Base-by-base conservation (phyloP, 2,797 vertebrate species). In the Ctenosaura bakeri region DNA sequence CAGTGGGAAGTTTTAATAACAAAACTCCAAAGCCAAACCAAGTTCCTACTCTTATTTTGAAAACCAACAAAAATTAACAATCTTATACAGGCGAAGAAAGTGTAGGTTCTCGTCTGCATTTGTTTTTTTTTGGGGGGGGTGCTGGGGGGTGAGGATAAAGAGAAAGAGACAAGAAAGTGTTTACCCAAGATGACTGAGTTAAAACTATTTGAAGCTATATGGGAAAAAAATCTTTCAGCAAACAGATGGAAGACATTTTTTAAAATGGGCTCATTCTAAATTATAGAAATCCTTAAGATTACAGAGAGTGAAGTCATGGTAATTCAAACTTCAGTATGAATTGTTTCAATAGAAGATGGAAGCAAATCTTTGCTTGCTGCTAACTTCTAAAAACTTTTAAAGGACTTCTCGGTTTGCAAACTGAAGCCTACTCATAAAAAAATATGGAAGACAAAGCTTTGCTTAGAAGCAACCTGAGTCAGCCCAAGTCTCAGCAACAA, bases 1-100 rank as follows among this genome's bases (percentile, higher is more conserved):
- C 91, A 91, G 74, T 42, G 54, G 93, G 94, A 88, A 88, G 82
- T 94, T 88, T 90, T 90, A 92, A 88, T 79, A 85, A 93, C 46
- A 71, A 89, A 84, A 94, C 86, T 93, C 87, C 62, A 81, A 87
- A 79, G 66, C 87, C 64, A 79, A 86, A 56, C 0, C 86, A 93
- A 83, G 26, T 62, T 73, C 69, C 26, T 59, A 29, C 32, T 24
- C 69, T 24, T 46, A 5, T 38, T 35, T 77, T 64, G 26, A 69
- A 42, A n/a, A 26, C 35, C 38, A 22, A 69, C 4, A 9, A n/a
- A 76, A 83, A n/a, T 6, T 35, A 79, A 76, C 64, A 29, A 1
- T 64, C 69, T 50, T 32, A 13, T 42, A 83, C 83, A 62, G 32
- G n/a, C 12, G 62, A 35, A 54, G 35, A 54, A 86, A 69, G 54